A percentile compares a stretch with the other conserved stretches of the same genome.
phyloP scores from a whole-genome alignment of 1,140 invertebrate species.

The Drosophila nigromelanica region DNA sequence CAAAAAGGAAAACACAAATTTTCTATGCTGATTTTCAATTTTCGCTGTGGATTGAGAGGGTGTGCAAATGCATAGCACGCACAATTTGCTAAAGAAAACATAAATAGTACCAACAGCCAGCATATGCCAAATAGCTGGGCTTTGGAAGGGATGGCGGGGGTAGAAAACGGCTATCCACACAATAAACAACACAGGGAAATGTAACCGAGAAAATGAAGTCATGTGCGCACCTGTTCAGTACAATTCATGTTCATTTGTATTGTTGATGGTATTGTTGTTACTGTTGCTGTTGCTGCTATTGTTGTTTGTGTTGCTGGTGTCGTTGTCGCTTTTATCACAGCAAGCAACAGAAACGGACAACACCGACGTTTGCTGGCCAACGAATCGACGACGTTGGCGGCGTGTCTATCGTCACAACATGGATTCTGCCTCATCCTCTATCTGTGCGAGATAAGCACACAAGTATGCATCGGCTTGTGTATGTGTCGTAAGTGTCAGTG shows the following conservation, averaged over 20 bases:
- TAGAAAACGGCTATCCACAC: constrained; percentile 18
- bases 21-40: constrained; percentile 48
- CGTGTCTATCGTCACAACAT: constrained; percentile 72
- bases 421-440: constrained; percentile 28
- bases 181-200: constrained; percentile 57
- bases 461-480: not conserved
- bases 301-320: constrained; percentile 25
- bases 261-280: constrained; percentile 56
- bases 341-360: constrained; percentile 62
- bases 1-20: constrained; percentile 38
- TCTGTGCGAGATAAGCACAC: constrained; percentile 21
- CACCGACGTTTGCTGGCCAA: constrained; percentile 44
- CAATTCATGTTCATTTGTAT: constrained; percentile 82
- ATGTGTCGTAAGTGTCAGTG: constrained; percentile 13
- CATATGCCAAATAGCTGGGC: constrained; percentile 57
- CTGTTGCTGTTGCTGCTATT: constrained; percentile 18
- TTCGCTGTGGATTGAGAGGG: constrained; percentile 8
- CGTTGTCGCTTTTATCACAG: constrained; percentile 52
- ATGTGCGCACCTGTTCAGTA: constrained; percentile 77
- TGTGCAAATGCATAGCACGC: constrained; percentile 51
- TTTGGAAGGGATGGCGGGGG: not conserved
- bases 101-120: constrained; percentile 70
- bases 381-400: constrained; percentile 55
- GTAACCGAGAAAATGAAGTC: constrained; percentile 79
- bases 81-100: constrained; percentile 80